These are phyloP conservation scores for Coccyzus lansbergi DNA, from an alignment of 2,797 vertebrate species.

Conservation along the genomic window DNA sequence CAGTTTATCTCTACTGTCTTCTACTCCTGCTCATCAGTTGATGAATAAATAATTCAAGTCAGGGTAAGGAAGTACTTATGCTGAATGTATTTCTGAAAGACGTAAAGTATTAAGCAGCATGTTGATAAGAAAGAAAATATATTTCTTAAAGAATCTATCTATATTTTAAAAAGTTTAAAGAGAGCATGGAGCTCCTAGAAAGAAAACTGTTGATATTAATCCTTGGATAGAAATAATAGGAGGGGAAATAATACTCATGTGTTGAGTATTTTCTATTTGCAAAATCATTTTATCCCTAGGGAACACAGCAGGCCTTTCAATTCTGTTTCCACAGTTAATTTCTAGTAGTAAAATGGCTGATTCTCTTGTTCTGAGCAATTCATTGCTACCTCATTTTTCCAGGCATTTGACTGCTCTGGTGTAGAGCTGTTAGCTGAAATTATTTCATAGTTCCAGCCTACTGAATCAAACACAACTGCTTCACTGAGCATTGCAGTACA, in stretches of 20 bases:
- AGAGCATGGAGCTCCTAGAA: not conserved
- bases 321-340: slow-evolving; percentile 36
- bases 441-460: slow-evolving; percentile 54
- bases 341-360: slow-evolving; percentile 18
- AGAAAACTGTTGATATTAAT: not conserved
- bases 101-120: not conserved
- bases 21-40: not conserved
- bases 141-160: not conserved
- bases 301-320: slow-evolving; percentile 1
- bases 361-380: slow-evolving; percentile 19
- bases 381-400: slow-evolving; percentile 23
- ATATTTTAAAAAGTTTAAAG: not conserved
- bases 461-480: slow-evolving; percentile 71
- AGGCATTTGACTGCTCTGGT: slow-evolving; percentile 33
- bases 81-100: not conserved
- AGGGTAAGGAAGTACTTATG: not conserved
- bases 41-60: not conserved
- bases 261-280: not conserved
- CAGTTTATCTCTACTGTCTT: not conserved
- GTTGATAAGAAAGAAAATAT: not conserved
- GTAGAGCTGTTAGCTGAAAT: slow-evolving; percentile 48
- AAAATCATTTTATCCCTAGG: not conserved
- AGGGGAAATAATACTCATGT: not conserved
- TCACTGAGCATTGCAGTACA: slow-evolving; percentile 6
- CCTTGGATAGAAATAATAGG: not conserved